phyloP scores from a whole-genome alignment of 2,888 invertebrate species.

The Cantharis rustica region DNA sequence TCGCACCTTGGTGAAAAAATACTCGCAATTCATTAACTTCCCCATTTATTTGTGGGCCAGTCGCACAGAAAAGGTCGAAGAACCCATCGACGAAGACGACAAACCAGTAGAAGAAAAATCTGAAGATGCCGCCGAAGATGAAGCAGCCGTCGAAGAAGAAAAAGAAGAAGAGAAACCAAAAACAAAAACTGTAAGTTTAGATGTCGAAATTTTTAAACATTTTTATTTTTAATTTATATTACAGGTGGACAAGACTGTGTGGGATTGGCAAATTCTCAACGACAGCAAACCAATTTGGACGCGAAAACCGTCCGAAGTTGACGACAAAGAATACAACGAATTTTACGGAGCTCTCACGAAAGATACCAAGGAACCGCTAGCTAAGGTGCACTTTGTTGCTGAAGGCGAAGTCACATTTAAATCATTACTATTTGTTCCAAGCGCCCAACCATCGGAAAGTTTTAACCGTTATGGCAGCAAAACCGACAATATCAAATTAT shows the following conservation, averaged over 20 bases:
- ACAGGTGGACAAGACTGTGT: constrained; percentile 86
- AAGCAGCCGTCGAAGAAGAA: constrained; percentile 73
- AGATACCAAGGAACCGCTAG: constrained; percentile 81
- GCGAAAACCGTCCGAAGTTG: constrained; percentile 83
- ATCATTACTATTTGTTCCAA: constrained; percentile 92
- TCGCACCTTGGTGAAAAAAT: constrained; percentile 90
- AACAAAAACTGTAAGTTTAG: constrained; percentile 67
- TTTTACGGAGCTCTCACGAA: constrained; percentile 97
- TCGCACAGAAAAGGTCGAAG: constrained; percentile 75
- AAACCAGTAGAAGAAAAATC: constrained; percentile 61
- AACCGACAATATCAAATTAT: constrained; percentile 93
- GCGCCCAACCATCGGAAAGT: constrained; percentile 86
- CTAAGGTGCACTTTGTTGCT: constrained; percentile 93
- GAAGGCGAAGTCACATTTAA: constrained; percentile 99
- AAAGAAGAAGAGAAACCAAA: constrained; percentile 75
- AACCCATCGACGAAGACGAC: constrained; percentile 62
- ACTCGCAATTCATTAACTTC: constrained; percentile 99
- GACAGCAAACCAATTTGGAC: constrained; percentile 99
- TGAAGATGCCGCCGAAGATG: constrained; percentile 65
- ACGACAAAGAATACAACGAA: constrained; percentile 87
- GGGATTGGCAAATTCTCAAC: constrained; percentile 98
- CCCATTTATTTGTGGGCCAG: constrained; percentile 92
- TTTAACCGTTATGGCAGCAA: constrained; percentile 96
- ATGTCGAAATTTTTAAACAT: neutral
- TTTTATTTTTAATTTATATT: neutral